A percentile compares a stretch with the other conserved stretches of the same genome.
Conservation (phyloP, 2,888 invertebrate species). For the Cyclophora punctaria region DNA sequence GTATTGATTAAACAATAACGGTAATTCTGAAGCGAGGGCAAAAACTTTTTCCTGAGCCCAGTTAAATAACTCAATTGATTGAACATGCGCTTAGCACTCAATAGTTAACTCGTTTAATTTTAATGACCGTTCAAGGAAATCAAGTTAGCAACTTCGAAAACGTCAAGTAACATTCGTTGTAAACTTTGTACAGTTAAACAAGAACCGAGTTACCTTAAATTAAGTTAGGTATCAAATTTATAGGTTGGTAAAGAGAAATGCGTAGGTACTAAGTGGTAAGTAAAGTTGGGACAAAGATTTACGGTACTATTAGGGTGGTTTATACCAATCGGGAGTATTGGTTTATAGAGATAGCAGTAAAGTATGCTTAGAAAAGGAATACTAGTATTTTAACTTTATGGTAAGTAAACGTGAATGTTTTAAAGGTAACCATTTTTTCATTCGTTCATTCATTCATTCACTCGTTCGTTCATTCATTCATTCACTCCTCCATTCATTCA, state of each 20-base stretch:
- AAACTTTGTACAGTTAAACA: constrained; percentile 27
- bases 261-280: constrained; percentile 11
- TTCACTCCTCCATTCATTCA: no score
- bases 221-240: constrained; percentile 39
- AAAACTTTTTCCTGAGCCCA: no score
- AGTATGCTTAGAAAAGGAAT: no score
- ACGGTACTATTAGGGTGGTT: constrained; percentile 10
- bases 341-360: background rate
- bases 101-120: background rate
- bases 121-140: background rate
- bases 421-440: no score
- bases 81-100: no score
- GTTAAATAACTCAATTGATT: no score
- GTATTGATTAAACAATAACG: no score
- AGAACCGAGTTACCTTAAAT: constrained; percentile 24
- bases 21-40: no score
- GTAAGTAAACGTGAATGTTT: no score
- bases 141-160: background rate
- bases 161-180: constrained; percentile 16
- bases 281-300: constrained; percentile 9
- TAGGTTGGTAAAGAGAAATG: constrained; percentile 20
- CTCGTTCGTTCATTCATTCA: no score
- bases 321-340: constrained; percentile 10
- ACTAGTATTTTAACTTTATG: no score
- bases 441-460: no score